phyloP scores from a whole-genome alignment of 2,888 invertebrate genomes.

The Mimumesa dahlbomi region DNA sequence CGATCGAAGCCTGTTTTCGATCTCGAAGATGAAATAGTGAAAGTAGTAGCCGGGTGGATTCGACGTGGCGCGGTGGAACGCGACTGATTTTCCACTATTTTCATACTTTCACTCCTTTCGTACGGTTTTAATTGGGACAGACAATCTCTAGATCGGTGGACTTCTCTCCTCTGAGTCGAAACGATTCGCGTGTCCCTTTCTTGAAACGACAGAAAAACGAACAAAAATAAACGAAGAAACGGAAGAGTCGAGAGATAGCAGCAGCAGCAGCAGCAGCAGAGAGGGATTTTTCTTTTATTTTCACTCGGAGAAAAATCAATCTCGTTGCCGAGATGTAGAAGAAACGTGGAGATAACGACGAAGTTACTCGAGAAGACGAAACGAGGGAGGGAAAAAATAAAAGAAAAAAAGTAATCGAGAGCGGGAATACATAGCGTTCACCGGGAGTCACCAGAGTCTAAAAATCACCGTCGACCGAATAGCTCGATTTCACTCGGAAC shows the following conservation, averaged over 20 bases:
- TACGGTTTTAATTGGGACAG: slow-evolving; percentile 16
- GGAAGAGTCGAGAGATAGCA: no score
- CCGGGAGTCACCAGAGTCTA: not conserved
- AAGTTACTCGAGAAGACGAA: no score
- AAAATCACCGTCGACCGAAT: not conserved
- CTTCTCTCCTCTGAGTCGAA: not conserved
- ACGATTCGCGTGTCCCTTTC: not conserved
- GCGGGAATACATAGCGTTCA: slow-evolving; percentile 6
- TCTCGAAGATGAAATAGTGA: slow-evolving; percentile 46
- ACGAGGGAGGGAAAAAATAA: not conserved
- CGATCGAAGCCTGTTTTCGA: slow-evolving; percentile 17
- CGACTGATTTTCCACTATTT: slow-evolving; percentile 45
- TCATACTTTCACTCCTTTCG: slow-evolving; percentile 43
- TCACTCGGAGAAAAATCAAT: no score
- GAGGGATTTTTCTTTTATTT: no score
- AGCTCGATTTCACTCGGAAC: slow-evolving; percentile 28
- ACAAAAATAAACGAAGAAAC: no score
- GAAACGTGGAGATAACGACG: not conserved
- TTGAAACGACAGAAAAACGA: not conserved
- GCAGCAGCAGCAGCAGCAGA: no score
- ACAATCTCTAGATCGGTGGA: not conserved
- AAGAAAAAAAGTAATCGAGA: not conserved
- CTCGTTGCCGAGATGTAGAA: no score
- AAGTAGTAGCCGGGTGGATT: no score
- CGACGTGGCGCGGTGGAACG: not conserved